Percentiles rank a stretch among this genome's conserved stretches.
Evolutionary conservation across 2,113 vertebrate species (phyloP).

Genomic region (Myotis yumanensis): DNA sequence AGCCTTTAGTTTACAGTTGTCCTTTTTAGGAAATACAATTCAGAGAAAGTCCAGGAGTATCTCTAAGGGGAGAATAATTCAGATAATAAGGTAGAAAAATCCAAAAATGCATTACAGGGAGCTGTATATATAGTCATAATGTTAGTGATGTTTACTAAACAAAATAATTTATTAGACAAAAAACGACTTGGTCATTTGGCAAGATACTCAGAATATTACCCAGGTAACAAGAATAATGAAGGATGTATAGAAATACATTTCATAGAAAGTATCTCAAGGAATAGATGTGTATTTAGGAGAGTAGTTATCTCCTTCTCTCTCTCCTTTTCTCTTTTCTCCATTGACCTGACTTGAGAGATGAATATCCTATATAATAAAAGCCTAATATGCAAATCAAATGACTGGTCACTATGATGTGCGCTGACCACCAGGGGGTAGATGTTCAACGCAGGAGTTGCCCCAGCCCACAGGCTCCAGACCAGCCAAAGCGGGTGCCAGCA

Average conservation of each 20-base stretch:
- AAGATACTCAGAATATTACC: background rate
- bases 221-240: background rate
- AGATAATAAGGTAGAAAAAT: constrained; percentile 1
- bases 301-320: background rate
- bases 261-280: background rate
- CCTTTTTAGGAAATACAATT: background rate
- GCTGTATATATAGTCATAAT: background rate
- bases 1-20: background rate
- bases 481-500: no score
- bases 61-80: background rate
- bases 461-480: no score
- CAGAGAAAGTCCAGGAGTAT: background rate
- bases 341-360: background rate
- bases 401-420: no score
- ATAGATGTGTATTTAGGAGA: background rate
- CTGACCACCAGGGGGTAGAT: no score
- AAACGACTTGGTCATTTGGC: background rate
- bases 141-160: background rate
- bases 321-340: background rate
- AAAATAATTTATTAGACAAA: background rate
- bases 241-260: background rate
- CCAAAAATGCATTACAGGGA: background rate
- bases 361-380: background rate
- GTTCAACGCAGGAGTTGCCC: no score
- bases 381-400: no score